Evolutionary conservation across 2,797 vertebrate species (phyloP).

Genomic region (Bovichtus diacanthus): DNA sequence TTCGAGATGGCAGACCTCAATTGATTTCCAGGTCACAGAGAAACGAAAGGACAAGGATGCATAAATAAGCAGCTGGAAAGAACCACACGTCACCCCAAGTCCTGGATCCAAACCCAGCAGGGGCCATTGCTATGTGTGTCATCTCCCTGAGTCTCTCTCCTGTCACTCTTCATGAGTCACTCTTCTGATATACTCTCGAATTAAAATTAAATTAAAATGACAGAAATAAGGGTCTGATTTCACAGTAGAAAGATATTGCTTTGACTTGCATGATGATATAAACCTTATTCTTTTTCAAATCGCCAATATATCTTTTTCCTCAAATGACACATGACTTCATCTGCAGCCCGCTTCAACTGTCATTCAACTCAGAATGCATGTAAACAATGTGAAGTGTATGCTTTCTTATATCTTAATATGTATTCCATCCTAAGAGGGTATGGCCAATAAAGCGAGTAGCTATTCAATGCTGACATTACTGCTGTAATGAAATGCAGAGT

Average conservation of each 20-base stretch:
- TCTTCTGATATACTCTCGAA: neutral
- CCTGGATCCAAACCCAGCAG: constrained; percentile 27
- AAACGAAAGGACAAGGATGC: constrained; percentile 14
- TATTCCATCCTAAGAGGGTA: constrained; percentile 5
- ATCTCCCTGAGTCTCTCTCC: neutral
- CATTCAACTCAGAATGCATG: neutral
- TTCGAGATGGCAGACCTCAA: constrained; percentile 4
- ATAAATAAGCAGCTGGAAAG: constrained; percentile 40
- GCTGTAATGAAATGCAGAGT: neutral
- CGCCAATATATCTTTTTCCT: constrained; percentile 20
- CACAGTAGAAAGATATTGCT: neutral
- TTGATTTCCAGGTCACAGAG: constrained; percentile 32
- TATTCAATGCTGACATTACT: neutral
- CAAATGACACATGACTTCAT: constrained; percentile 11
- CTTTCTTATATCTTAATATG: neutral
- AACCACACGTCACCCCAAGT: neutral
- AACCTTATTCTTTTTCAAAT: neutral
- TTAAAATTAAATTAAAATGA: neutral
- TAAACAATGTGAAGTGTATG: neutral
- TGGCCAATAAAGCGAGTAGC: neutral
- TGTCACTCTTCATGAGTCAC: too few species aligned
- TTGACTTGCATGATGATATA: neutral
- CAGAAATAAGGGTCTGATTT: constrained; percentile 1
- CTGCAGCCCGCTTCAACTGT: neutral
- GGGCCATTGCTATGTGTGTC: constrained; percentile 10